Evolutionary conservation across 2,888 invertebrate species (phyloP), one percentile per base, ranked within the genome.

Genomic region (Amblyjoppa fuscipennis): DNA sequence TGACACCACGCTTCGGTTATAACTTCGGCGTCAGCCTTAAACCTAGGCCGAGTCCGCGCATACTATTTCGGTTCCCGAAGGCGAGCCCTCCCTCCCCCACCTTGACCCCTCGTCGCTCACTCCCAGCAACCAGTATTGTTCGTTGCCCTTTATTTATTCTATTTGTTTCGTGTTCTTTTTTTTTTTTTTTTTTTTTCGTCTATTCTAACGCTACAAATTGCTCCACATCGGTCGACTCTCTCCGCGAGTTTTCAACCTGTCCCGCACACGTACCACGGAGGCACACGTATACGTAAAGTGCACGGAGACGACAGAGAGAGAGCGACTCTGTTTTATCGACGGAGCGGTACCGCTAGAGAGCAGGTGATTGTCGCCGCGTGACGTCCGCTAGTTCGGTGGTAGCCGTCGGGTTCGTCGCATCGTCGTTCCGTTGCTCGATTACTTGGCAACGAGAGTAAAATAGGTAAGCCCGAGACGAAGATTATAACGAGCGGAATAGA

Each of bases 1-100:
- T 64, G 61, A 64, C 61, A 64, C 61, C 61, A 64, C 61, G 61
- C 61, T 64, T 64, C 61, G 34, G 61, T 64, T 64, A 64, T 34
- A 64, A 34, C 34, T 59, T 16, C 45, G 45, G 45, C 61, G 31
- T 34, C n/a, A 34, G 61, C 28, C 59, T 59, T 59, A 6, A 2
- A n/a, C 9, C 53, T 53, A 13, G 2, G 53, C 53, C 53, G 34
- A 31, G 16, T 34, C 13, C 16, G 28, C n/a, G 61, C 31, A 20
- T 20, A 31, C 20, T 64, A 64, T 64, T 64, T 64, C 61, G 31
- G 61, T 64, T 31, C n/a, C 31, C 61, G 61, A 34, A 16, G 2
- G 16, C 61, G 61, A 16, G 20, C 3, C 2, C 61, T 16, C 61
- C 13, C 28, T 61, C 61, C 28, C 16, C 11, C 28, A 28, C 28